Conservation (phyloP, 2,888 invertebrate genomes). For the Belgica antarctica region DNA sequence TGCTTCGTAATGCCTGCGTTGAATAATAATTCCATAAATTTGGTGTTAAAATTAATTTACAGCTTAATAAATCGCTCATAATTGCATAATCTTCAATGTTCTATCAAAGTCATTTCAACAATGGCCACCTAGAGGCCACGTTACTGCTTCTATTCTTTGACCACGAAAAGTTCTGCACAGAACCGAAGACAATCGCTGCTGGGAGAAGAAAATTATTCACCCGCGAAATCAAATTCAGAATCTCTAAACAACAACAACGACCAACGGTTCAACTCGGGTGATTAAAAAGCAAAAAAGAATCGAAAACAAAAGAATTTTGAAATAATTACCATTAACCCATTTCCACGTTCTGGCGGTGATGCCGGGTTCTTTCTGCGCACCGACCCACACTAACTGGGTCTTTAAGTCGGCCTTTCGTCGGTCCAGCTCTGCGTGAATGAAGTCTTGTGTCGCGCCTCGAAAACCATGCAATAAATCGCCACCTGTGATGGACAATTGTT, state of each 20-base stretch:
- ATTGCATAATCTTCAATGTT: too few species aligned
- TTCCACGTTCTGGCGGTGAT: slow-evolving; percentile 81
- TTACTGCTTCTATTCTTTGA: too few species aligned
- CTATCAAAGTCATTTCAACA: too few species aligned
- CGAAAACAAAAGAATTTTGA: slow-evolving; percentile 11
- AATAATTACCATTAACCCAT: slow-evolving; percentile 76
- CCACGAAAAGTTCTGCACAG: too few species aligned
- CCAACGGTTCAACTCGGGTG: neutral
- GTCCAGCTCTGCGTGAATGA: slow-evolving; percentile 74
- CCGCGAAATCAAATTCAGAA: slow-evolving; percentile 11
- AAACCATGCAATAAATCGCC: slow-evolving; percentile 55
- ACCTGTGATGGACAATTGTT: slow-evolving; percentile 48
- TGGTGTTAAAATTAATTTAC: too few species aligned
- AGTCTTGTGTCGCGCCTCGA: slow-evolving; percentile 53
- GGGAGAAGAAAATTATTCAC: slow-evolving; percentile 27
- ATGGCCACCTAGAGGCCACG: too few species aligned
- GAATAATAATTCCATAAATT: too few species aligned
- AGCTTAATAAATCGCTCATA: too few species aligned
- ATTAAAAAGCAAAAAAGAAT: neutral
- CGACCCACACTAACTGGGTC: slow-evolving; percentile 88
- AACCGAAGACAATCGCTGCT: neutral
- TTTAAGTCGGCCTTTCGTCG: slow-evolving; percentile 74
- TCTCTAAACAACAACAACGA: neutral
- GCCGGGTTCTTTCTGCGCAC: slow-evolving; percentile 83
- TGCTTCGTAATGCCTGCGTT: too few species aligned